Percentiles rank a stretch among this genome's conserved stretches.
Conservation (phyloP, 2,113 vertebrate species). For the Gasterosteus nipponicus region DNA sequence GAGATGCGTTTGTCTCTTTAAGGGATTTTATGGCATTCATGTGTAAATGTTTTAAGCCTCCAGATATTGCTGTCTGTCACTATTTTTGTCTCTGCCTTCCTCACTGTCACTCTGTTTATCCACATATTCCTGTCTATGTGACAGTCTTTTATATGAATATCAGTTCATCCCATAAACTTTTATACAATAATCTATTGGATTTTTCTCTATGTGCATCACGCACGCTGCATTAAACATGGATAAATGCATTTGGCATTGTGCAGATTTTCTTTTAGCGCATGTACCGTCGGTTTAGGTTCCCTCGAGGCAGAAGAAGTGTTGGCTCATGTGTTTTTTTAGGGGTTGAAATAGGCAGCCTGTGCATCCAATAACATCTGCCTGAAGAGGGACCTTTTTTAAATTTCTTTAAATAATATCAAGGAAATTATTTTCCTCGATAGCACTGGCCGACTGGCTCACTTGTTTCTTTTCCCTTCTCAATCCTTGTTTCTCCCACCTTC, state of each 20-base stretch:
- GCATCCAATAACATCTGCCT: conserved; percentile 46
- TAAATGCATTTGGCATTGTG: conserved; percentile 27
- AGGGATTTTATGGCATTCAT: conserved; percentile 50
- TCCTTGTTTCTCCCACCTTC: not conserved
- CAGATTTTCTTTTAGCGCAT: conserved; percentile 18
- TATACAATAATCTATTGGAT: not conserved
- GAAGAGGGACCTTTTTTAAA: conserved; percentile 25
- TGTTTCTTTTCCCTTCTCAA: not conserved
- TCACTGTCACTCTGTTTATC: conserved; percentile 39
- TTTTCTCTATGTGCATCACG: conserved; percentile 6
- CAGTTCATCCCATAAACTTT: conserved; percentile 8
- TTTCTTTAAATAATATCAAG: no score
- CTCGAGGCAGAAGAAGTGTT: conserved; percentile 28
- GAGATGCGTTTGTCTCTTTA: conserved; percentile 42
- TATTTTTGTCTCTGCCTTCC: conserved; percentile 34
- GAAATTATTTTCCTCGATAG: not conserved
- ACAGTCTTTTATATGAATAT: conserved; percentile 32
- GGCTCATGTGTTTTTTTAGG: conserved; percentile 34
- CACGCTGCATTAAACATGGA: conserved; percentile 23
- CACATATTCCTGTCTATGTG: conserved; percentile 24
- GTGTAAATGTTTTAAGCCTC: conserved; percentile 57
- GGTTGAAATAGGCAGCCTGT: conserved; percentile 37
- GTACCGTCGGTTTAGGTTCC: conserved; percentile 25
- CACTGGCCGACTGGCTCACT: conserved; percentile 14
- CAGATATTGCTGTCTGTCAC: conserved; percentile 46